Evolutionary conservation across 2,113 vertebrate genomes (phyloP), one percentile per base, ranked within the genome.

Genomic region (Petrocephalus microphthalmus): DNA sequence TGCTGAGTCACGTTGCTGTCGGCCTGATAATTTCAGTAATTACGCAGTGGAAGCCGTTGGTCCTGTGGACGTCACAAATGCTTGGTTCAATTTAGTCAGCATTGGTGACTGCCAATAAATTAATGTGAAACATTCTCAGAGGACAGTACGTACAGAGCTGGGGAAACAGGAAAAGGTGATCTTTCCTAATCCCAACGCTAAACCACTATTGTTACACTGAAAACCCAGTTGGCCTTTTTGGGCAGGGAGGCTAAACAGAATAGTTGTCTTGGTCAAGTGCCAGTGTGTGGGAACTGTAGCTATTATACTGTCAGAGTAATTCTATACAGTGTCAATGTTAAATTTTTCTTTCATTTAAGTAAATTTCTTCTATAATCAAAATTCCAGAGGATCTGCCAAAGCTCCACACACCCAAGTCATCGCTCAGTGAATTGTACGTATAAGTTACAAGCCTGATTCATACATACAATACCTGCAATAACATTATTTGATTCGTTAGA

Each of bases 301-400:
- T 19, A 87, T n/a, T 87, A 74, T n/a, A 84, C 81, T 84, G 81
- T 84, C 81, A 49, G 86, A 49, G 29, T n/a, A n/a, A 74, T 53
- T 87, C 37, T 60, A 25, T 25, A 64, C 11, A n/a, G 52, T 71
- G 22, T 87, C 22, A 84, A 67, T 71, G 42, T 87, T 33, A 57
- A 42, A 57, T 64, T 87, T 47, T 87, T 7, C 56, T 64, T 49
- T 49, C 56, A 87, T 60, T 29, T 25, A 19, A 67, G 86, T 51
- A 87, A 64, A 60, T 87, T 45, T 60, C 54, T 42, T 42, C 54
- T 11, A n/a, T 56, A 47, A n/a, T 64, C 47, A 47, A n/a, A 84
- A 84, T 52, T 7, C 82, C 47, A 84, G 47, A 3, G 45, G 45
- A 52, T 84, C 22, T 52, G 81, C 7, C 37, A 45, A 83, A 22